phyloP scores from a whole-genome alignment of 2,113 vertebrate genomes.

The Pantherophis guttatus region DNA sequence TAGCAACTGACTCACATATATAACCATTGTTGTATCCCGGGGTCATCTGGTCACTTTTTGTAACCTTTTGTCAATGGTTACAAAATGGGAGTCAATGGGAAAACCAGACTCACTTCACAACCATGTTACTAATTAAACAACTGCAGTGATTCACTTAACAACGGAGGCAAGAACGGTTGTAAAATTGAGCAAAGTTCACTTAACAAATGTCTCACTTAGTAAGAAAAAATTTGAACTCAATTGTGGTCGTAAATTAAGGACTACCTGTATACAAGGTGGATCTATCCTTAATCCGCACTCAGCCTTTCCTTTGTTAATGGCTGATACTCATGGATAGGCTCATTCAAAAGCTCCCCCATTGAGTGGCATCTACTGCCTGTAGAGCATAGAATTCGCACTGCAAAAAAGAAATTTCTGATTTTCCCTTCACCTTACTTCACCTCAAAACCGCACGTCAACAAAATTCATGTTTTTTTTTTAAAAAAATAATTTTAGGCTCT shows the following conservation, averaged over 20 bases:
- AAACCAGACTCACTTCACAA: not conserved
- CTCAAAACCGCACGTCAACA: not conserved
- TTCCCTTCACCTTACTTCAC: not conserved
- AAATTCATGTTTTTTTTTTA: not conserved
- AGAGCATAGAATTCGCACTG: not conserved
- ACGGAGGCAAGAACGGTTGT: not conserved
- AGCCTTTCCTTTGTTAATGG: not conserved
- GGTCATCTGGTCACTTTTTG: not conserved
- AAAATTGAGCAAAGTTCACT: not conserved
- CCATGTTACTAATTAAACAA: too few relatives aligned
- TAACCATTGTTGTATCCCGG: fast-evolving
- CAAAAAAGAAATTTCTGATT: not conserved
- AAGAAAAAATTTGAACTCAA: not conserved
- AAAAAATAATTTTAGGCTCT: not conserved
- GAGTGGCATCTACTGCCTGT: not conserved
- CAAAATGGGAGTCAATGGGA: not conserved
- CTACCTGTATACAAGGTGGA: not conserved
- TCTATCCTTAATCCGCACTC: not conserved
- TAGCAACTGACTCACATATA: not conserved
- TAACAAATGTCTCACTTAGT: not conserved
- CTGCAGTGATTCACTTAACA: not conserved
- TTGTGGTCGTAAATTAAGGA: not conserved
- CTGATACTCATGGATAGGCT: not conserved
- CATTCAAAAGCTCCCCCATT: not conserved
- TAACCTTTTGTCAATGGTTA: not conserved